Conservation (phyloP, 2,797 vertebrate genomes). For the Loriculus beryllinus region DNA sequence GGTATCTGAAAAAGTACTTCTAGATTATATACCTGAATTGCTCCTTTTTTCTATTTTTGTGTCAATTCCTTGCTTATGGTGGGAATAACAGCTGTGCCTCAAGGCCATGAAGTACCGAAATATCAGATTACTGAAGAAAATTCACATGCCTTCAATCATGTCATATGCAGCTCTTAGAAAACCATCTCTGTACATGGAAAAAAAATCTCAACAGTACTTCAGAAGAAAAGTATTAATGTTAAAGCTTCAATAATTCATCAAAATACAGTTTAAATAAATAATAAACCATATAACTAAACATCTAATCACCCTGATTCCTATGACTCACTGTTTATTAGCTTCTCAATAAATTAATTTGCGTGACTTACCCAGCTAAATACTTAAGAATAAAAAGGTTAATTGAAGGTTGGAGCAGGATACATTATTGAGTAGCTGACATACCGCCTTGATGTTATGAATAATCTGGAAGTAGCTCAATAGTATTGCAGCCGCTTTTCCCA, state of each 20-base stretch:
- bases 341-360: conserved; percentile 32
- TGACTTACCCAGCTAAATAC: conserved; percentile 44
- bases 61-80: background rate
- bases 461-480: conserved; percentile 24
- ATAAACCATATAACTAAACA: conserved; percentile 22
- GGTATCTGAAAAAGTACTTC: background rate
- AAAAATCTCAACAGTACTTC: background rate
- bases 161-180: background rate
- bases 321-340: conserved; percentile 35
- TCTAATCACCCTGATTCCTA: conserved; percentile 23
- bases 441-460: conserved; percentile 46
- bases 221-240: background rate
- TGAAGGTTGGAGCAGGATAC: conserved; percentile 46
- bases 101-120: background rate
- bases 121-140: background rate
- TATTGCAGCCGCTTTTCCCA: background rate
- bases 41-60: background rate
- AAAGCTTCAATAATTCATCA: conserved; percentile 33
- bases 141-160: background rate
- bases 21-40: background rate
- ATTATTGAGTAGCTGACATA: conserved; percentile 51
- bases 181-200: background rate
- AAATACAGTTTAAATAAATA: conserved; percentile 48
- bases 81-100: background rate
- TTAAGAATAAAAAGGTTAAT: conserved; percentile 66